A percentile compares a stretch with the other conserved stretches of the same genome.
Conservation (phyloP, 2,797 vertebrate genomes). For the Cirrhinus mrigala region DNA sequence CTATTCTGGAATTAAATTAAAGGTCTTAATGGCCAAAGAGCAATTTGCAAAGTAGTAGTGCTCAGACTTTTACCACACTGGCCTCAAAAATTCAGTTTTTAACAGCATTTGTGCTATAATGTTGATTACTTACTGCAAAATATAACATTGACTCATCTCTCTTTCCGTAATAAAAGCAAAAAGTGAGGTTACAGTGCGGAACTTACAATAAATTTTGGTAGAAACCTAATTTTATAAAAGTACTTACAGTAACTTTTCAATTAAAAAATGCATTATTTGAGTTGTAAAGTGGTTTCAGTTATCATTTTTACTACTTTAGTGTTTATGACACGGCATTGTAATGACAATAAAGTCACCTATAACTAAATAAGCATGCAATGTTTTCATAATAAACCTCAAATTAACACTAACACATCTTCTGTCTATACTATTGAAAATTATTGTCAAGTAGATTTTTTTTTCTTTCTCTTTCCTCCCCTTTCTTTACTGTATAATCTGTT, state of each 20-base stretch:
- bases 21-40: conserved; percentile 46
- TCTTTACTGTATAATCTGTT: too few relatives aligned
- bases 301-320: background rate
- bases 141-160: background rate
- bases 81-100: background rate
- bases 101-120: background rate
- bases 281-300: background rate
- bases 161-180: background rate
- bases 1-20: conserved; percentile 51
- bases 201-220: background rate
- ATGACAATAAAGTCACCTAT: background rate
- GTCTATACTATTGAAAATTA: background rate
- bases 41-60: background rate
- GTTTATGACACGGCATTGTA: background rate
- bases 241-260: background rate
- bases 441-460: too few relatives aligned
- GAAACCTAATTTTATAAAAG: background rate
- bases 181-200: background rate
- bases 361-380: background rate
- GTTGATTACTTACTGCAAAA: background rate
- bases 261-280: background rate
- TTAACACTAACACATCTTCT: background rate
- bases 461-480: too few relatives aligned
- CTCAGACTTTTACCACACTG: background rate
- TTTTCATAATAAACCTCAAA: background rate